A percentile compares a stretch with the other conserved stretches of the same genome.
phyloP scores from a whole-genome alignment of 2,797 vertebrate genomes.

The Pseudochromis fuscus region DNA sequence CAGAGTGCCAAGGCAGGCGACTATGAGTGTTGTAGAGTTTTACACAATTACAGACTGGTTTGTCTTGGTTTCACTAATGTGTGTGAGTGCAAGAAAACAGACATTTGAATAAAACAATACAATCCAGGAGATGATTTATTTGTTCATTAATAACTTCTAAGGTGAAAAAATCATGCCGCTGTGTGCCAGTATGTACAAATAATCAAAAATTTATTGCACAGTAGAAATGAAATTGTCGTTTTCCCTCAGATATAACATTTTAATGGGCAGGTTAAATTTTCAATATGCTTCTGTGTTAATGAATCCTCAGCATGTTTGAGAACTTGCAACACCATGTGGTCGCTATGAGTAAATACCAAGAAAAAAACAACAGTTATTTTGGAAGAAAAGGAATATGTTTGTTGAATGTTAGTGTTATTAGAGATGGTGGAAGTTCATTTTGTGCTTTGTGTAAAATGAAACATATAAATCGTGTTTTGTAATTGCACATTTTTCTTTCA shows the following conservation, averaged over 20 bases:
- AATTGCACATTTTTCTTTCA: background rate
- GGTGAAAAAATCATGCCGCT: background rate
- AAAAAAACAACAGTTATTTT: background rate
- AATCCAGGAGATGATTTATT: background rate
- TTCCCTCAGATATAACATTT: conserved; percentile 14
- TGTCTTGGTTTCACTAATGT: too few species aligned
- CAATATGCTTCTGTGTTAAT: background rate
- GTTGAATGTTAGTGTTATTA: conserved; percentile 2
- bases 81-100: too few species aligned
- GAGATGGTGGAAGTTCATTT: background rate
- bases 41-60: too few species aligned
- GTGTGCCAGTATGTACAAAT: background rate
- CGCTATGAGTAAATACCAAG: conserved; percentile 13
- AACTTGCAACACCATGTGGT: conserved; percentile 1
- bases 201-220: background rate
- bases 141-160: background rate
- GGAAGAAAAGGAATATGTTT: background rate
- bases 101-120: too few species aligned
- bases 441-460: background rate
- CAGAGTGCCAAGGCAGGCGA: too few species aligned
- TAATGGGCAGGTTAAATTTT: conserved; percentile 17
- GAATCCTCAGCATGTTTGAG: conserved; percentile 6
- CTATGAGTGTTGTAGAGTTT: too few species aligned
- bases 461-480: background rate
- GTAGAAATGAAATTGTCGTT: conserved; percentile 1